These are phyloP conservation scores for Platycnemis pennipes DNA, from an alignment of 2,888 invertebrate species.

Conservation along the genomic window DNA sequence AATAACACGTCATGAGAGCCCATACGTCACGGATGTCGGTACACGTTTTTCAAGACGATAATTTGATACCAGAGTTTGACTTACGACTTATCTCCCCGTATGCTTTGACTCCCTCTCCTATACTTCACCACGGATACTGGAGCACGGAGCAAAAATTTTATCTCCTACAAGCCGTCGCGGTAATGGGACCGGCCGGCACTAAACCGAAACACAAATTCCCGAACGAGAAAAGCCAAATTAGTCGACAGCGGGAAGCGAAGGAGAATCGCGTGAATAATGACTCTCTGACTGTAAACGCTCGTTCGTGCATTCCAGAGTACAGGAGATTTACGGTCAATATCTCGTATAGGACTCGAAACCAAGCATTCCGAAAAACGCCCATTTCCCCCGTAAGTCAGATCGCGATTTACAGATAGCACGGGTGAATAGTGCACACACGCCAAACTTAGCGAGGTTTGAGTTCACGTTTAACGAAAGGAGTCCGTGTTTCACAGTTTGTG, in stretches of 20 bases:
- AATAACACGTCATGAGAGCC: not conserved
- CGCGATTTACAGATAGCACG: no score
- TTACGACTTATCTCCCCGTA: not conserved
- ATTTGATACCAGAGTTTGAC: not conserved
- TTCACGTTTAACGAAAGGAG: no score
- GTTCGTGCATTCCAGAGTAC: not conserved
- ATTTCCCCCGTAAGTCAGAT: not conserved
- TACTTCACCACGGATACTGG: not conserved
- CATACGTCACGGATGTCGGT: not conserved
- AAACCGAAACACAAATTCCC: not conserved
- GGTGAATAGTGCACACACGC: no score
- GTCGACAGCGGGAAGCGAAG: not conserved
- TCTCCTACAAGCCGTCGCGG: not conserved
- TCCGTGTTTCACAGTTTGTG: no score
- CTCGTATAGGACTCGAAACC: not conserved
- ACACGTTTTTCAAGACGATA: not conserved
- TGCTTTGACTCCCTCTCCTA: not conserved
- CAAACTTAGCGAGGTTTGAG: no score
- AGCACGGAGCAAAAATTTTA: not conserved
- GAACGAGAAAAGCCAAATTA: not conserved
- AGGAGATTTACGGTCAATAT: not conserved
- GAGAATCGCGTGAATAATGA: not conserved
- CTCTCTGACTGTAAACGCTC: not conserved
- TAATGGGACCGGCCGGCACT: not conserved
- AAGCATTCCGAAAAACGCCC: not conserved